phyloP scores from a whole-genome alignment of 2,113 vertebrate species.

The Megaceryle torquata region DNA sequence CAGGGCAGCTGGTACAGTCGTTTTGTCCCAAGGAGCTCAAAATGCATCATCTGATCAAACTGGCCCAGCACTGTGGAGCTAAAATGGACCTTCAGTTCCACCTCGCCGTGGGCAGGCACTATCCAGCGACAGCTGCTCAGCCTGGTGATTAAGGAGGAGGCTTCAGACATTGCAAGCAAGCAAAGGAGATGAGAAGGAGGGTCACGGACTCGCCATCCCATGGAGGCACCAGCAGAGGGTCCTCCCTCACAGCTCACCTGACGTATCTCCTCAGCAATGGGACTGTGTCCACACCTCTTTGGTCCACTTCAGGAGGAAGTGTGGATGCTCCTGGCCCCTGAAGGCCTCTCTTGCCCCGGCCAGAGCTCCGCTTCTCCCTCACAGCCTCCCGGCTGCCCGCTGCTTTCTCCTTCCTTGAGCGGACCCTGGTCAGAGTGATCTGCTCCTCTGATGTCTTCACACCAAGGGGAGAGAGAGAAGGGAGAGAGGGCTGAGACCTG shows the following conservation, averaged over 20 bases:
- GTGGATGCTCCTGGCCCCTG: not conserved
- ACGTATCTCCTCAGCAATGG: slow-evolving; percentile 20
- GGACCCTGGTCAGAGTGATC: slow-evolving; percentile 3
- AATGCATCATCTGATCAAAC: slow-evolving; percentile 83
- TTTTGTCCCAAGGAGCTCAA: slow-evolving; percentile 83
- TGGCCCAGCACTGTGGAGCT: slow-evolving; percentile 68
- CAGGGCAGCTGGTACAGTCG: slow-evolving; percentile 81
- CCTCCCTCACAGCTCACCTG: slow-evolving; percentile 62
- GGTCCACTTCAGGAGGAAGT: slow-evolving; percentile 6
- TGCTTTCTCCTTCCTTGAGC: slow-evolving; percentile 53
- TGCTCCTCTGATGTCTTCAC: slow-evolving; percentile 52
- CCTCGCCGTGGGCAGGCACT: slow-evolving; percentile 75
- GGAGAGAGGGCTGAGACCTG: not conserved
- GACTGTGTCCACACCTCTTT: not conserved
- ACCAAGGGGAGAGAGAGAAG: not conserved
- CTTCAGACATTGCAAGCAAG: not conserved
- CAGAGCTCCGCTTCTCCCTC: slow-evolving; percentile 47
- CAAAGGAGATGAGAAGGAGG: not conserved
- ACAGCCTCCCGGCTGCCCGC: not conserved
- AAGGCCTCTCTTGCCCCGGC: slow-evolving; percentile 9
- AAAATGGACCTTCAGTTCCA: slow-evolving; percentile 80
- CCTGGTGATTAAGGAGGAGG: slow-evolving; percentile 36
- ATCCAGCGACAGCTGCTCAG: slow-evolving; percentile 83
- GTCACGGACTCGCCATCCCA: fast-evolving
- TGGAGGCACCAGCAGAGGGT: not conserved